Base-by-base conservation (phyloP, 2,113 vertebrate species). In the Corythaeola cristata region DNA sequence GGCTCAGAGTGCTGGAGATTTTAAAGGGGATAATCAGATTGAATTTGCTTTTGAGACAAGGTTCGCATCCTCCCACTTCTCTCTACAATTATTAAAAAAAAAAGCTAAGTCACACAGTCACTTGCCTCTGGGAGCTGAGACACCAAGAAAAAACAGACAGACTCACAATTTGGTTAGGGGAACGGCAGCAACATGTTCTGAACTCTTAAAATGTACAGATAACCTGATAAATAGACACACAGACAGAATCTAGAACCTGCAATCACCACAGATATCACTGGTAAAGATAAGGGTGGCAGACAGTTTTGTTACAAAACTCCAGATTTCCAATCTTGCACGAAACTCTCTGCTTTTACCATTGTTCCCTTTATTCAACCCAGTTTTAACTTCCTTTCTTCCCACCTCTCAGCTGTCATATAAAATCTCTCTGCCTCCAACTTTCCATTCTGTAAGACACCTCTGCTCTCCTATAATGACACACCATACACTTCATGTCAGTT, bases 341-440 rank as follows among this genome's bases (percentile, higher is more conserved):
- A 95, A 81, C 33, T 84, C 84, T 71, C 71, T 68, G 35, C 44
- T 93, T 74, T 93, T 92, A 93, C 55, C 85, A 44, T 84, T 93
- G 72, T 90, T 86, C 67, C 75, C 30, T 93, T 84, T 86, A 89
- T 92, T 90, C 89, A 81, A 72, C 15, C 32, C 6, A 9, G 47
- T 75, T 96, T 92, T 93, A 93, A 92, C 68, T 96, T 93, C 68
- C 79, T 93, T 96, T 96, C 96, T 95, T 96, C 76, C 97, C 96
- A 96, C 92, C 60, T 94, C 83, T 84, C 88, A 97, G 96, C 95
- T 96, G 92, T 97, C 96, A 96, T 39, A 86, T 84, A 93, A 96
- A 96, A 96, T 78, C 75, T 77, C 68, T 94, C 92, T 94, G 93
- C 93, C 96, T 95, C 96, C 92, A 96, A 30, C 92, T 75, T 96